phyloP scores from a whole-genome alignment of 2,113 vertebrate species.

The Thamnaconus septentrionalis region DNA sequence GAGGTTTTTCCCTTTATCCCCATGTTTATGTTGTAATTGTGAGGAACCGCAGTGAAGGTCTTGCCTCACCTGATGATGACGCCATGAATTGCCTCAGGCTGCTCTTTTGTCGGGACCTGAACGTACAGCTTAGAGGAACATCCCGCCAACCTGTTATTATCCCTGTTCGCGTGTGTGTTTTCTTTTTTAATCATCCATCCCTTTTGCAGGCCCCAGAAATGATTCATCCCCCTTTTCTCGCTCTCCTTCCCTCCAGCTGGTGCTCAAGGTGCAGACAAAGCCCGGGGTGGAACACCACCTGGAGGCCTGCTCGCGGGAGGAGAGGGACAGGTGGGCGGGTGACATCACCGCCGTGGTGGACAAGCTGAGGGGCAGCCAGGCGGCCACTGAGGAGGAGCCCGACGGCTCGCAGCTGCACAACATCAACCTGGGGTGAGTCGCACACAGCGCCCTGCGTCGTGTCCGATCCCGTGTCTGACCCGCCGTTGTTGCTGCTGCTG shows the following conservation, averaged over 20 bases:
- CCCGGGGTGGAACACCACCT: conserved; percentile 85
- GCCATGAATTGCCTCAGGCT: conserved; percentile 37
- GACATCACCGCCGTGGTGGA: conserved; percentile 82
- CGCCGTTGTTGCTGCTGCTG: too few species aligned
- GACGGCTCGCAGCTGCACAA: conserved; percentile 76
- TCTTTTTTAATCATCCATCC: too few species aligned
- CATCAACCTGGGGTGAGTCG: conserved; percentile 85
- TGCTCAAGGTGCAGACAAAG: conserved; percentile 86
- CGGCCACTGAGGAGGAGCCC: conserved; percentile 56
- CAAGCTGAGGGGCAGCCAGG: conserved; percentile 72
- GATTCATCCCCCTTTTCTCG: too few species aligned
- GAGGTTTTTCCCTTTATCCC: neutral
- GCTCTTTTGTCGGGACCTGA: conserved; percentile 32
- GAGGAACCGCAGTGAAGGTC: conserved; percentile 9
- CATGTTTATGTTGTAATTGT: conserved; percentile 23
- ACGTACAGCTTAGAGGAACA: too few species aligned
- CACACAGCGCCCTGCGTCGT: neutral
- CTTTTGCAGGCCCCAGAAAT: too few species aligned
- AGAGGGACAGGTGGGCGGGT: conserved; percentile 89
- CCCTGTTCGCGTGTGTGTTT: too few species aligned
- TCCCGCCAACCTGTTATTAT: too few species aligned
- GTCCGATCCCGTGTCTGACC: neutral
- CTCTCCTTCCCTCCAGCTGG: conserved; percentile 69
- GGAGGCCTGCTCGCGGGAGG: conserved; percentile 89
- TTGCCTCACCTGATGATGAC: conserved; percentile 1